phyloP scores from a whole-genome alignment of 2,888 invertebrate species.

The Griposia aprilina region DNA sequence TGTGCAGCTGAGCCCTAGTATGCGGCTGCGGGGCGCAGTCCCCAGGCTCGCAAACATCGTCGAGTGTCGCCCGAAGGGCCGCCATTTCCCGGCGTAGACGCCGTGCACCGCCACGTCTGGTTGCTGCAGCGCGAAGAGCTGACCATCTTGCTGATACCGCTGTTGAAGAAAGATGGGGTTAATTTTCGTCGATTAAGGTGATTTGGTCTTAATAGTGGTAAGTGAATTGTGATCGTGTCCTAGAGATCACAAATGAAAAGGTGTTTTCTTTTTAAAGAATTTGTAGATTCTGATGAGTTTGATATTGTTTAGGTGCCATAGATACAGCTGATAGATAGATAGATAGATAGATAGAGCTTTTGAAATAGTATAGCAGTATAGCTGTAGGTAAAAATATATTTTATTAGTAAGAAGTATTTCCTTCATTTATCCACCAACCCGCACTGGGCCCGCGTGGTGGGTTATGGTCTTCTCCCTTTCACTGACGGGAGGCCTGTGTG shows the following conservation, averaged over 20 bases:
- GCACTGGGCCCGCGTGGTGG: background rate
- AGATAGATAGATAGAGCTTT: background rate
- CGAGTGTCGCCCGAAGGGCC: slow-evolving; percentile 90
- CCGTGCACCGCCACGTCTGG: slow-evolving; percentile 86
- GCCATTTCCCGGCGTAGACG: slow-evolving; percentile 91
- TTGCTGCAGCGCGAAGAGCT: slow-evolving; percentile 86
- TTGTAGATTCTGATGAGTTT: background rate
- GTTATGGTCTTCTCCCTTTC: background rate
- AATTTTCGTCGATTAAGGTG: background rate
- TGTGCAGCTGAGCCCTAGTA: slow-evolving; percentile 86
- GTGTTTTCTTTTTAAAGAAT: background rate
- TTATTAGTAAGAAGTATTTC: background rate
- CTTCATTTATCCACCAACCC: background rate
- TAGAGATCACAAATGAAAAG: background rate
- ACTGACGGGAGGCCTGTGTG: background rate
- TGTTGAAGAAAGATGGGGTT: slow-evolving; percentile 60
- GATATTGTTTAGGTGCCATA: background rate
- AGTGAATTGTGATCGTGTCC: background rate
- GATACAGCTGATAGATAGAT: background rate
- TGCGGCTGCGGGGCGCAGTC: slow-evolving; percentile 90
- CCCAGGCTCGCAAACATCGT: slow-evolving; percentile 91
- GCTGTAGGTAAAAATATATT: too few species aligned
- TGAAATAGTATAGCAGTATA: background rate
- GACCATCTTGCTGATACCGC: slow-evolving; percentile 89
- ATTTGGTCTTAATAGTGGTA: background rate